Evolutionary conservation across 2,113 vertebrate genomes (phyloP).

Genomic region (Pteropus alecto): DNA sequence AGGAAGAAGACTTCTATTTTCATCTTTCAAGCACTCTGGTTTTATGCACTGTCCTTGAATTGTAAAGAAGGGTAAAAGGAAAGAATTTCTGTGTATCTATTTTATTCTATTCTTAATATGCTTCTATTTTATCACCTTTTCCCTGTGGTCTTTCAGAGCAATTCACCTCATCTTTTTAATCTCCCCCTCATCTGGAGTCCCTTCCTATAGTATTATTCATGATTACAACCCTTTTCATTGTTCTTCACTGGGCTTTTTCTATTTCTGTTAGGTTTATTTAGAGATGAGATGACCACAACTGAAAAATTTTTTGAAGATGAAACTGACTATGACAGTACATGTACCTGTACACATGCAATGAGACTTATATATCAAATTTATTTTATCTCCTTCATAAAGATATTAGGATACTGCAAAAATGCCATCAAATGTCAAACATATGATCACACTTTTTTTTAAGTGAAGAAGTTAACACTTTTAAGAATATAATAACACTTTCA

Average conservation of each 20-base stretch:
- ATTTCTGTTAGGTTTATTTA: constrained; percentile 24
- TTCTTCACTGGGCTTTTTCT: constrained; percentile 4
- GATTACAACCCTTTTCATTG: constrained; percentile 21
- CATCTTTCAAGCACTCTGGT: background rate
- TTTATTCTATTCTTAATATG: constrained; percentile 42
- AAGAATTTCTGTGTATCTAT: background rate
- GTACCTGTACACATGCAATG: background rate
- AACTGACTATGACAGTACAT: background rate
- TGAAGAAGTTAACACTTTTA: background rate
- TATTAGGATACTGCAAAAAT: background rate
- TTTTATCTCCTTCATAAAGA: background rate
- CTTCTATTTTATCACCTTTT: constrained; percentile 30
- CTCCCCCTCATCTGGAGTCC: background rate
- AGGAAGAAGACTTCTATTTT: background rate
- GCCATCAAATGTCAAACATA: background rate
- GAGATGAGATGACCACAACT: background rate
- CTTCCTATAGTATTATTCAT: background rate
- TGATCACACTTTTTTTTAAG: background rate
- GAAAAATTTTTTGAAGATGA: constrained; percentile 15
- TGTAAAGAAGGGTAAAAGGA: background rate
- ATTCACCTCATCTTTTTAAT: constrained; percentile 45
- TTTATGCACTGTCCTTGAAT: constrained; percentile 41
- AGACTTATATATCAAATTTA: background rate
- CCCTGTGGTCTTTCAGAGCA: background rate
- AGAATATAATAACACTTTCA: background rate